phyloP scores from a whole-genome alignment of 2,888 invertebrate species.

The Nasonovia ribisnigri region DNA sequence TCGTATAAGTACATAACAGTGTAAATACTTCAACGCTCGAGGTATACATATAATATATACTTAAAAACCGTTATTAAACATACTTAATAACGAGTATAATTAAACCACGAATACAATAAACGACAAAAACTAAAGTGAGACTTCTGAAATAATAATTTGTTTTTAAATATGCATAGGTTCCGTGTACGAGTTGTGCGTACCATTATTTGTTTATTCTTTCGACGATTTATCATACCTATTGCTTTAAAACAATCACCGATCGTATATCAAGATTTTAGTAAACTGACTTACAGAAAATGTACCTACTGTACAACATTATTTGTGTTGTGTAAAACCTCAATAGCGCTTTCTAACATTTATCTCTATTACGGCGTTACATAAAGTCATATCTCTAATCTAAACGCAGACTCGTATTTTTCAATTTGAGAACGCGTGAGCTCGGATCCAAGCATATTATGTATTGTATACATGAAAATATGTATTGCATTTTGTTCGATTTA shows the following conservation, averaged over 20 bases:
- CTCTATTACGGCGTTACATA: background rate
- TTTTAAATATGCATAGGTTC: background rate
- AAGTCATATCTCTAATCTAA: background rate
- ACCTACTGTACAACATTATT: background rate
- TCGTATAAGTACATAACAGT: background rate
- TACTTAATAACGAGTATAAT: background rate
- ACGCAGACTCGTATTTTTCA: slow-evolving; percentile 10
- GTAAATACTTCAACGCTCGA: background rate
- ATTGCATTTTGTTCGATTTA: background rate
- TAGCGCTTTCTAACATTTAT: background rate
- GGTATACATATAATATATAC: background rate
- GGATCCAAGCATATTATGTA: background rate
- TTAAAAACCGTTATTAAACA: background rate
- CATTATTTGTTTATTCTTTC: background rate
- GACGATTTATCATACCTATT: background rate
- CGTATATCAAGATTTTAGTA: background rate
- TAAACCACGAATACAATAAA: background rate
- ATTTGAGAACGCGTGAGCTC: background rate
- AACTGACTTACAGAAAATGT: background rate
- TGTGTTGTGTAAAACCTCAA: slow-evolving; percentile 1
- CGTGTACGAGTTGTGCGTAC: background rate
- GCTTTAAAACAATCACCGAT: background rate
- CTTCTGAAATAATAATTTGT: background rate
- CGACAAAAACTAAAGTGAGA: background rate
- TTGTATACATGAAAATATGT: background rate